A percentile compares a stretch with the other conserved stretches of the same genome.
These are phyloP conservation scores for Manacus vitellinus DNA, from an alignment of 2,113 vertebrate species.

Conservation along the genomic window DNA sequence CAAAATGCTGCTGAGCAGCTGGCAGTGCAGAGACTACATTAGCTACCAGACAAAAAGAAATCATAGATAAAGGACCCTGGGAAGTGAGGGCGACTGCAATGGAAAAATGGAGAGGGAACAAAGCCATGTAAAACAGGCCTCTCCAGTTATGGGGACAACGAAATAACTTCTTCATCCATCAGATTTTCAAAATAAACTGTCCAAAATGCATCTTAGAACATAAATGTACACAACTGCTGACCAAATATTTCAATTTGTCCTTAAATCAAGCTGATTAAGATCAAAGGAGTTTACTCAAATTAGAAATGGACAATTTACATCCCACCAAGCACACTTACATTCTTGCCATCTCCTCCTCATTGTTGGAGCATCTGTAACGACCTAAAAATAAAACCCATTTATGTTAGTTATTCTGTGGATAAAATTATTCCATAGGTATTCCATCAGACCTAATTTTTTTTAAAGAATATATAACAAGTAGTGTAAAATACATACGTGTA, in stretches of 20 bases:
- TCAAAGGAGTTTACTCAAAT: background rate
- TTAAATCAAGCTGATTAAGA: background rate
- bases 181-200: background rate
- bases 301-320: background rate
- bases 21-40: background rate
- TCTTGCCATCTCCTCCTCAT: conserved; percentile 27
- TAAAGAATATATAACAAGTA: background rate
- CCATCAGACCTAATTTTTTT: background rate
- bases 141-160: background rate
- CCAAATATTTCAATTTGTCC: background rate
- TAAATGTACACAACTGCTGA: background rate
- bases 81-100: background rate
- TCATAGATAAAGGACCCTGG: background rate
- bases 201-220: background rate
- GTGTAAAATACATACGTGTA: background rate
- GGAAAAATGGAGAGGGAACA: background rate
- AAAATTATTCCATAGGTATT: background rate
- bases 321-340: conserved; percentile 12
- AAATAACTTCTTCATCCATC: background rate
- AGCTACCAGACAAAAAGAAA: background rate
- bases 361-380: background rate
- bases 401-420: background rate
- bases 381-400: conserved; percentile 13
- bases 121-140: background rate
- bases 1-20: background rate